phyloP scores from a whole-genome alignment of 2,888 invertebrate species.

The Phytoseiulus persimilis region DNA sequence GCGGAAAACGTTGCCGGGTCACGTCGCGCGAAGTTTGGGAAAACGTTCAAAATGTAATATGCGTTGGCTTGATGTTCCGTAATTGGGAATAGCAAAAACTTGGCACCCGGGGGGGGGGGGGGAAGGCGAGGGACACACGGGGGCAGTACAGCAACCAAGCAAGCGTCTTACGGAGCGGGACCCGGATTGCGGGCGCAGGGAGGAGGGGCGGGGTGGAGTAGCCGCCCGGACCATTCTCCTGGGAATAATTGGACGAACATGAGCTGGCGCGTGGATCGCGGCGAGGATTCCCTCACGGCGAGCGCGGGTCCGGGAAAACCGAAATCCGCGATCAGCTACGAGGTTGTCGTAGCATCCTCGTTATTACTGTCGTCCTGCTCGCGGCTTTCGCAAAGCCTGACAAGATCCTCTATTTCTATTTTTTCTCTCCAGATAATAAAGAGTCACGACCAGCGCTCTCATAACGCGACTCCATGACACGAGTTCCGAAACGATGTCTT shows the following conservation, averaged over 20 bases:
- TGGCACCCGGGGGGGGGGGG: neutral
- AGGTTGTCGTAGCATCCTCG: neutral
- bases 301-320: neutral
- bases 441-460: neutral
- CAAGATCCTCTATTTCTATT: neutral
- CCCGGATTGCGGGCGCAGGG: neutral
- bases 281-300: neutral
- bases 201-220: neutral
- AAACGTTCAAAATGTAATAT: neutral
- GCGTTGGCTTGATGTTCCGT: neutral
- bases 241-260: neutral
- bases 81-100: neutral
- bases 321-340: neutral
- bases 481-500: neutral
- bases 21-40: neutral
- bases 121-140: neutral
- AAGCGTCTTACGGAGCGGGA: neutral
- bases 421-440: neutral
- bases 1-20: neutral
- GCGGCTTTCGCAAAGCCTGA: no score
- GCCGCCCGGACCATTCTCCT: neutral
- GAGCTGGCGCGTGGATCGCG: no score
- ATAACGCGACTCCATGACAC: neutral
- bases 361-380: neutral
- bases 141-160: neutral